Percentiles rank a stretch among this genome's conserved stretches.
Conservation (phyloP, 2,888 invertebrate genomes). For the Drosophila meridiana region DNA sequence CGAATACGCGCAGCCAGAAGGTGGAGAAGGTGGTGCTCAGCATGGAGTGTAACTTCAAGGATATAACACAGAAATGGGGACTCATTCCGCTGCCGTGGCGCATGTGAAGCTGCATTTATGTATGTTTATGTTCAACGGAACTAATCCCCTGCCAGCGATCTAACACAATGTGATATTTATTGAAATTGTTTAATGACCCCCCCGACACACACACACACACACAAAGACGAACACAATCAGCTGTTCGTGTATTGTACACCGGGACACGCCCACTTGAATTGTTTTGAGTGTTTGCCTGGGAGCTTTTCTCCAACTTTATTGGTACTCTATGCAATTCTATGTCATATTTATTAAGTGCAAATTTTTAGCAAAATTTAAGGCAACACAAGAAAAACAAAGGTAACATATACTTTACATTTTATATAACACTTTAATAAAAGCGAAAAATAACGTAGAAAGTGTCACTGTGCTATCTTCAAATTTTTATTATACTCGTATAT, state of each 20-base stretch:
- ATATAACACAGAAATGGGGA: constrained; percentile 84
- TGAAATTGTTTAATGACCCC: constrained; percentile 64
- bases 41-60: constrained; percentile 78
- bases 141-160: constrained; percentile 60
- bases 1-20: constrained; percentile 67
- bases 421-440: constrained; percentile 56
- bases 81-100: constrained; percentile 84
- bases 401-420: constrained; percentile 52
- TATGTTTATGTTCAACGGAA: not conserved
- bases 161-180: constrained; percentile 78
- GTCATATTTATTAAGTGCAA: constrained; percentile 71
- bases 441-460: constrained; percentile 26
- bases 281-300: constrained; percentile 56
- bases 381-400: constrained; percentile 10
- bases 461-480: constrained; percentile 13
- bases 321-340: constrained; percentile 63
- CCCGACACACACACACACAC: constrained; percentile 14
- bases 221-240: constrained; percentile 10
- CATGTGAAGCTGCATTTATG: constrained; percentile 50
- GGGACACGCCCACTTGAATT: constrained; percentile 71
- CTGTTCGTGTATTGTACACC: constrained; percentile 28
- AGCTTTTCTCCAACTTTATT: constrained; percentile 60
- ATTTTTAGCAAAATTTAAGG: constrained; percentile 64
- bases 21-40: constrained; percentile 75
- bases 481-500: not conserved